phyloP scores from a whole-genome alignment of 23 tunicate genomes.

The Ascidia mentula region DNA sequence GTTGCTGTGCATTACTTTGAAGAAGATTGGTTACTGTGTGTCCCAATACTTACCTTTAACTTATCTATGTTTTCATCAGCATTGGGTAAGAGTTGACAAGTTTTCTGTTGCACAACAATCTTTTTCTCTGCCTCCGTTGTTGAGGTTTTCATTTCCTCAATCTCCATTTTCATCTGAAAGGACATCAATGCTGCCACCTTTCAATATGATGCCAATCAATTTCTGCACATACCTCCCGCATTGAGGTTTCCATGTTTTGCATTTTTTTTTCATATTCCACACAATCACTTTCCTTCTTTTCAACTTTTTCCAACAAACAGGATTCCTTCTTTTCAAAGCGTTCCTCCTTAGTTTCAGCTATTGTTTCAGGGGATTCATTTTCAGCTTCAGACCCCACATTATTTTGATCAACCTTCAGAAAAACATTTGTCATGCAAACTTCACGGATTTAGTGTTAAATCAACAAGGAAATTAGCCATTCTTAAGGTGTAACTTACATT shows the following conservation, averaged over 20 bases:
- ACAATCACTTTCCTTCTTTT: slow-evolving; percentile 18
- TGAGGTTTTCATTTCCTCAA: slow-evolving; percentile 29
- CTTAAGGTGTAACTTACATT: too few relatives aligned
- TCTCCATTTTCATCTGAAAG: slow-evolving; percentile 63
- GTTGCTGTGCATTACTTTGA: too few relatives aligned
- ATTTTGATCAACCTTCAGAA: too few relatives aligned
- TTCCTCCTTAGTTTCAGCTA: slow-evolving; percentile 41
- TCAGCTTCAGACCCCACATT: neutral
- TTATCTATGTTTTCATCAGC: slow-evolving; percentile 87
- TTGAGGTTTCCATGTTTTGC: slow-evolving; percentile 14
- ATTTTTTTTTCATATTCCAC: slow-evolving; percentile 24
- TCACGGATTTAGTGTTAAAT: too few relatives aligned
- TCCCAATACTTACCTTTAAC: slow-evolving; percentile 45
- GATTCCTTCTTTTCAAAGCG: slow-evolving; percentile 43
- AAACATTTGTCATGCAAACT: too few relatives aligned
- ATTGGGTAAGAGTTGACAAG: slow-evolving; percentile 67
- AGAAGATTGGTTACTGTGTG: too few relatives aligned
- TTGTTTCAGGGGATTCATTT: too few relatives aligned
- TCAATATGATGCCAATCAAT: neutral
- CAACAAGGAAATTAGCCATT: too few relatives aligned
- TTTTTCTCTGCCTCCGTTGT: slow-evolving; percentile 44
- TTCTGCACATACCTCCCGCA: slow-evolving; percentile 28
- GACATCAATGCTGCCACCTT: neutral
- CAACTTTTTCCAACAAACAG: slow-evolving; percentile 30
- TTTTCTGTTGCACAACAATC: slow-evolving; percentile 62